A percentile compares a stretch with the other conserved stretches of the same genome.
Conservation (phyloP, 2,888 invertebrate genomes). For the Drosophila nigritarsus region DNA sequence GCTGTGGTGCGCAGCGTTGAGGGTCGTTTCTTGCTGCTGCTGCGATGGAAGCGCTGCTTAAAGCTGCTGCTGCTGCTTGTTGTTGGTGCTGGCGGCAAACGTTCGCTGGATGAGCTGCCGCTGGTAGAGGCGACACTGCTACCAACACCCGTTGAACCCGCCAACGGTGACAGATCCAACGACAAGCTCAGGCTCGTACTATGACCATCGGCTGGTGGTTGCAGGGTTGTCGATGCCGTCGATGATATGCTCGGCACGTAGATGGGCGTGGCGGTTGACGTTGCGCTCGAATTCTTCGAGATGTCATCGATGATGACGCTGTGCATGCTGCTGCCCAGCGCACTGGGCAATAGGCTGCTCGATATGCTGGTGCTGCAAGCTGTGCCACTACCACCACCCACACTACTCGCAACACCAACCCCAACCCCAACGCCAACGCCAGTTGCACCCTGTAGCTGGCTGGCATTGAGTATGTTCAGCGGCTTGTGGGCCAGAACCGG, state of each 20-base stretch:
- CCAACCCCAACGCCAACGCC: constrained; percentile 2
- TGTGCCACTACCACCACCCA: background rate
- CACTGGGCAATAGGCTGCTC: constrained; percentile 51
- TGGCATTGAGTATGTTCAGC: constrained; percentile 83
- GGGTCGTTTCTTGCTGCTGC: constrained; percentile 88
- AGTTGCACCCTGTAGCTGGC: constrained; percentile 73
- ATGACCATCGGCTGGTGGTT: constrained; percentile 55
- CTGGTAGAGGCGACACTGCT: constrained; percentile 61
- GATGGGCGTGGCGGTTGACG: constrained; percentile 71
- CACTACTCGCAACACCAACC: constrained; percentile 9
- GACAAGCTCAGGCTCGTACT: constrained; percentile 49
- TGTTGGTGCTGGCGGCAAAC: constrained; percentile 50
- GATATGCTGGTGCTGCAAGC: constrained; percentile 24
- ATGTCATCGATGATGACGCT: constrained; percentile 82
- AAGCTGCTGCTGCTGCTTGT: constrained; percentile 86
- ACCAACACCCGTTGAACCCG: background rate
- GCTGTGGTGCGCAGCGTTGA: constrained; percentile 16
- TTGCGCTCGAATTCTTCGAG: constrained; percentile 78
- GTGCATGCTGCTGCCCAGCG: constrained; percentile 74
- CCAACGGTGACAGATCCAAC: constrained; percentile 49
- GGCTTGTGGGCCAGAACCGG: constrained; percentile 83
- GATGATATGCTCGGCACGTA: constrained; percentile 81
- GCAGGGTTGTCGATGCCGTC: constrained; percentile 61
- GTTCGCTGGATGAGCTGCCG: constrained; percentile 67
- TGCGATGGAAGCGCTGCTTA: constrained; percentile 88